These are phyloP conservation scores for Naja naja DNA, from an alignment of 2,113 vertebrate genomes.

Conservation along the genomic window DNA sequence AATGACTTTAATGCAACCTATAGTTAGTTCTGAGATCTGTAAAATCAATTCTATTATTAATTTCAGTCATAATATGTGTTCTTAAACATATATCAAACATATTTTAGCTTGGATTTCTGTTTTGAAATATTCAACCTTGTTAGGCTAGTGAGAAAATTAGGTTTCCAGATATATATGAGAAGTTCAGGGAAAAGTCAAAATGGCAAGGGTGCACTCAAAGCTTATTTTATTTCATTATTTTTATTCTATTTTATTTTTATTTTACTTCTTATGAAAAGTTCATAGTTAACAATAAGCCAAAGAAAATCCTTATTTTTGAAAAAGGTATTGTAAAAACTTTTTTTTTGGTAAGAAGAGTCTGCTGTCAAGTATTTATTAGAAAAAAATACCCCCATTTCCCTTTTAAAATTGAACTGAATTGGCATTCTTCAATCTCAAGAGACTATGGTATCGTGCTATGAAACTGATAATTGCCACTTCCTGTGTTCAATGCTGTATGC, in stretches of 20 bases:
- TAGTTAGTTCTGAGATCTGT: not conserved
- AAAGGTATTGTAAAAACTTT: not conserved
- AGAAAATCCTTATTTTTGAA: conserved; percentile 4
- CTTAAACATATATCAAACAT: not conserved
- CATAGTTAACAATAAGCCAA: not conserved
- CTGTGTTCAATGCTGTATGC: too few species aligned
- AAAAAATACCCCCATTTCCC: conserved; percentile 20
- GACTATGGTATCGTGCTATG: too few species aligned
- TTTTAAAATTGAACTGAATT: conserved; percentile 10
- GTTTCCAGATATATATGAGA: conserved; percentile 9
- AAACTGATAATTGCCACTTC: too few species aligned
- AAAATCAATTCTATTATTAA: not conserved
- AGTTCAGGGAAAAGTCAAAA: not conserved
- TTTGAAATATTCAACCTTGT: conserved; percentile 28
- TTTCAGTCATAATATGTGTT: not conserved
- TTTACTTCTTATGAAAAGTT: conserved; percentile 2
- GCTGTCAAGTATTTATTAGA: conserved; percentile 16
- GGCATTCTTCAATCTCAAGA: too few species aligned
- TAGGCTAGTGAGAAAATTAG: not conserved
- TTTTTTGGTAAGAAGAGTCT: not conserved
- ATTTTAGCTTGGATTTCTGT: not conserved
- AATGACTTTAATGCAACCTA: not conserved
- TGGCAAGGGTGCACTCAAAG: not conserved
- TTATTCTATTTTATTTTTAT: not conserved
- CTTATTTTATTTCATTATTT: not conserved